Conservation (phyloP, 2,113 vertebrate genomes). For the Neotragus pygmaeus region DNA sequence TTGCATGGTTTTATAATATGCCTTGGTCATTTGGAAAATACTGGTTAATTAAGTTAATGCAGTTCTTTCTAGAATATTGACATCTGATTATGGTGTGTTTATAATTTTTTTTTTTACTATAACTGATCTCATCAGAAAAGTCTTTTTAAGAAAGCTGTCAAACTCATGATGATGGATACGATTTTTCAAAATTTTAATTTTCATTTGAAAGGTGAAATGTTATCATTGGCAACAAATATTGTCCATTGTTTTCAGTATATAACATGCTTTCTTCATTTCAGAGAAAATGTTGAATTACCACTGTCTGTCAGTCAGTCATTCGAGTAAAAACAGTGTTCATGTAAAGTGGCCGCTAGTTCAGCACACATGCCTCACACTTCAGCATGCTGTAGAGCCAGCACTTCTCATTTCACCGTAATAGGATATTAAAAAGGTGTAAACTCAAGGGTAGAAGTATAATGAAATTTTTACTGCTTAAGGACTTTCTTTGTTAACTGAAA, state of each 20-base stretch:
- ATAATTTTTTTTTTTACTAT: background rate
- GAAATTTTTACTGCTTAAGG: background rate
- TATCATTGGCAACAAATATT: conserved; percentile 5
- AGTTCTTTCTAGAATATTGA: background rate
- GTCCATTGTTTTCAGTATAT: background rate
- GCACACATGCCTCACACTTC: background rate
- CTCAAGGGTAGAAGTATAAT: background rate
- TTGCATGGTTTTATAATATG: background rate
- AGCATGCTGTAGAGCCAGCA: background rate
- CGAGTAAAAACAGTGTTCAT: background rate
- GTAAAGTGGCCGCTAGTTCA: background rate
- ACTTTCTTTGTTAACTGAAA: background rate
- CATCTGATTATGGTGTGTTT: background rate
- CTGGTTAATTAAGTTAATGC: background rate
- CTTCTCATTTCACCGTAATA: background rate
- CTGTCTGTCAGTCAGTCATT: background rate
- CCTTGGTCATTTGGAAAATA: conserved; percentile 21
- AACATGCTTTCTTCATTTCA: background rate
- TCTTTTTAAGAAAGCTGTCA: background rate
- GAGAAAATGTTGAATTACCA: background rate
- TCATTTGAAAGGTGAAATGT: conserved; percentile 38
- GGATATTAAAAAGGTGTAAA: background rate
- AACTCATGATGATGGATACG: background rate
- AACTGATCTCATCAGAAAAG: background rate
- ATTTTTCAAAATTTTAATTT: conserved; percentile 30